Evolutionary conservation across 2,888 invertebrate species (phyloP).

Genomic region (Lydus trimaculatus): DNA sequence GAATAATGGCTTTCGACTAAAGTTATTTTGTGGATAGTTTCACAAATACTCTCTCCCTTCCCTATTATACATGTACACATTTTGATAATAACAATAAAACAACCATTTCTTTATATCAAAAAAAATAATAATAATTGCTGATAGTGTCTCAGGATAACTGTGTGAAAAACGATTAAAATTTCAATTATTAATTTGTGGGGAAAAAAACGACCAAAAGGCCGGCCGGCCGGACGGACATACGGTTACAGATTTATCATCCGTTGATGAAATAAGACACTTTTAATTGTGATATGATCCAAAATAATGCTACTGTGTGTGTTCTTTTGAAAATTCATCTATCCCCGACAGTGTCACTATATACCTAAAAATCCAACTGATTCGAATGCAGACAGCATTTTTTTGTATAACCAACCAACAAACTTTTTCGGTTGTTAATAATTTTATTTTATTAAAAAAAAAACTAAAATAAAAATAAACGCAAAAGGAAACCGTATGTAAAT

Average conservation of each 20-base stretch:
- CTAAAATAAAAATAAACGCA: neutral
- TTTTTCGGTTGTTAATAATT: neutral
- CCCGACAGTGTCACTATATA: neutral
- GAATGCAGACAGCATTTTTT: conserved; percentile 1
- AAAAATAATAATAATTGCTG: no score
- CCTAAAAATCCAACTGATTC: neutral
- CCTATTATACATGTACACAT: neutral
- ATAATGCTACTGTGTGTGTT: neutral
- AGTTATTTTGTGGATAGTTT: conserved; percentile 10
- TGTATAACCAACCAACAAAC: neutral
- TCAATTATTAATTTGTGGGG: neutral
- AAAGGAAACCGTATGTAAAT: conserved; percentile 20
- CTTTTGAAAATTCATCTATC: neutral
- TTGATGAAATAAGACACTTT: neutral
- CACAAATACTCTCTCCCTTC: neutral
- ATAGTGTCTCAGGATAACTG: no score
- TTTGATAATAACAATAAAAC: no score
- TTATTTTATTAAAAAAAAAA: no score
- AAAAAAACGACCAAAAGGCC: neutral
- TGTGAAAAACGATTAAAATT: neutral
- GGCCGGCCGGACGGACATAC: no score
- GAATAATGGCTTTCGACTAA: conserved; percentile 4
- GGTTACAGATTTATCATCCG: neutral
- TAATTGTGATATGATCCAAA: neutral
- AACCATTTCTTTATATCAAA: no score